Base-by-base conservation (phyloP, 2,888 invertebrate species). In the Xestia sexstrigata region DNA sequence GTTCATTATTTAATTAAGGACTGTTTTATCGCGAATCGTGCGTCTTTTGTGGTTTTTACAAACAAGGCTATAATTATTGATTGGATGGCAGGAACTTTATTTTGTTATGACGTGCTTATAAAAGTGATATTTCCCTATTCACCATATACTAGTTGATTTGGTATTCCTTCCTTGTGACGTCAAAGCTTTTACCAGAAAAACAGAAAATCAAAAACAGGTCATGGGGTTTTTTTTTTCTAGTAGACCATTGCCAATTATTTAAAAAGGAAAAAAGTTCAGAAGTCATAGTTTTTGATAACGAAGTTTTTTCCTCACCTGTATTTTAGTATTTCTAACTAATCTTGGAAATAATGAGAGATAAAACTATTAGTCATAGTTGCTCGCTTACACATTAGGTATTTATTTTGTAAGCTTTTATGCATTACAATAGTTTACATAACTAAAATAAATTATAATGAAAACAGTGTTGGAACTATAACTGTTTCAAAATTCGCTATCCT, bases 211-310 rank as follows among this genome's bases (percentile, higher is more conserved):
- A 39, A n/a, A n/a, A 20, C 11, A 35, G 23, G 35, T 52, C 45
- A 26, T n/a, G 35, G 62, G 26, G 47, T 73, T 68, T 79, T 23
- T 52, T 73, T 68, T 79, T 23, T 20, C 0, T 35, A 35, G 3
- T 2, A 47, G 58, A 5, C 4, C 11, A n/a, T 30, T 45, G 9
- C 60, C 5, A 47, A n/a, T 20, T n/a, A n/a, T 13, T 17, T 35
- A 23, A 11, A 47, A 20, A 39, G 23, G n/a, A 42, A 76, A 47
- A 23, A 55, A 60, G 79, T 20, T 70, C 47, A 79, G 1, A 47
- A 39, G 47, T 47, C n/a, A 45, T 23, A 23, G 65, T 35, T 55
- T 52, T 77, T 78, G 69, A 68, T 68, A 76, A 78, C n/a, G 6
- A n/a, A 49, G 30, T 26, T 23, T 45, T 39, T 39, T n/a, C n/a